Base-by-base conservation (phyloP, 2,113 vertebrate species). In the Protobothrops mucrosquamatus region DNA sequence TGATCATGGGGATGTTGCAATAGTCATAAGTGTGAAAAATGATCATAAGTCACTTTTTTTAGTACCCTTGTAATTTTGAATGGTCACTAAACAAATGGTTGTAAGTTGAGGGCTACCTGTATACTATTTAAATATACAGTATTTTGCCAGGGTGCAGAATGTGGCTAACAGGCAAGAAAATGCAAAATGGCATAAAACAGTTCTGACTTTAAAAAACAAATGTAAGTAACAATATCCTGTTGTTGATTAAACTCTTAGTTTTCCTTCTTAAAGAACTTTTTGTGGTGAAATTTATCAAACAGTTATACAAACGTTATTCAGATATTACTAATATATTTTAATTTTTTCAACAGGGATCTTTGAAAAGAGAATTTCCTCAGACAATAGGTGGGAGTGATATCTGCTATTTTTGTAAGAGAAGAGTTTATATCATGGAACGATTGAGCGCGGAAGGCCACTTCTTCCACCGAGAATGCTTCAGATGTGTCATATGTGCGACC, bases 401-500 rank as follows among this genome's bases (percentile, higher is more conserved):
- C 92, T 99, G 99, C 88, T 98, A 98, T 93, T 98, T 98, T 64
- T 99, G 99, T 91, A 97, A 98, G 94, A 99, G 98, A 93, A 98
- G 99, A 0, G 99, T 99, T 24, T 99, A 99, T 0, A 98, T 99
- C 94, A 98, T 99, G 97, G 99, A 99, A 97, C 96, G 98, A 57
- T 97, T 99, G 94, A 98, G 99, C 5, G 98, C 98, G 0, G 99
- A 99, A 94, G 99, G 99, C 1, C 97, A 99, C 92, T 99, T 98
- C 97, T 99, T 99, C 97, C 99, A 99, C 94, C 98, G 99, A 15
- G 99, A 99, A 94, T 99, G 99, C 93, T 99, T 99, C 96, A 98
- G 98, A 97, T 99, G 99, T 94, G 97, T 98, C 3, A 93, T 98
- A 94, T 99, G 99, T 39, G 97, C 97, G 64, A 97, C 98, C 26